phyloP scores from a whole-genome alignment of 2,113 vertebrate species.

The Peromyscus polionotus region DNA sequence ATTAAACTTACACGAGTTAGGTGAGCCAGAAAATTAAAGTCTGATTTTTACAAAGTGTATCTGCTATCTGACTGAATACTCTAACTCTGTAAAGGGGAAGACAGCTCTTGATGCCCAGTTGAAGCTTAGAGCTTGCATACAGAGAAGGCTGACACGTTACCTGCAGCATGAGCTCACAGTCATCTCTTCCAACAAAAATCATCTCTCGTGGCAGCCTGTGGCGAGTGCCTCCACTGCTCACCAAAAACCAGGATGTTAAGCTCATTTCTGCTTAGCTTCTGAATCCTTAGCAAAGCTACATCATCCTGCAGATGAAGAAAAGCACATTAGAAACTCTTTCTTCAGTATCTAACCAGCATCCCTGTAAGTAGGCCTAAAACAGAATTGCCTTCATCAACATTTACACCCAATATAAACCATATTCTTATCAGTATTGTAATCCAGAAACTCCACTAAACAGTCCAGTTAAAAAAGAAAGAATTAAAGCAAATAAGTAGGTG shows the following conservation, averaged over 20 bases:
- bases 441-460: slow-evolving; percentile 8
- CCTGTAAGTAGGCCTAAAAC: slow-evolving; percentile 60
- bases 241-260: slow-evolving; percentile 99
- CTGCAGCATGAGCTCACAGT: slow-evolving; percentile 99
- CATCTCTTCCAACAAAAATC: slow-evolving; percentile 99
- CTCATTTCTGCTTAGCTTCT: slow-evolving; percentile 95
- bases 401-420: slow-evolving; percentile 77
- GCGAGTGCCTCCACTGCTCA: slow-evolving; percentile 98
- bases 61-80: neutral
- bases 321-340: slow-evolving; percentile 83
- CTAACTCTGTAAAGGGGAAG: slow-evolving; percentile 1
- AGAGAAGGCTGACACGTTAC: slow-evolving; percentile 87
- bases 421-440: slow-evolving; percentile 73
- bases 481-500: slow-evolving; percentile 49
- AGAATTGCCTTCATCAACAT: slow-evolving; percentile 59
- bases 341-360: slow-evolving; percentile 76
- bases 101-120: neutral
- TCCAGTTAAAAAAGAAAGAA: slow-evolving; percentile 40
- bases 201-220: slow-evolving; percentile 98
- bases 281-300: slow-evolving; percentile 90
- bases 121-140: slow-evolving; percentile 8
- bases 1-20: slow-evolving; percentile 9
- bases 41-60: neutral
- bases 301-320: slow-evolving; percentile 92
- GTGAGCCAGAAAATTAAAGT: neutral